phyloP scores from a whole-genome alignment of 1,140 invertebrate species.

The Aphidius ervi region DNA sequence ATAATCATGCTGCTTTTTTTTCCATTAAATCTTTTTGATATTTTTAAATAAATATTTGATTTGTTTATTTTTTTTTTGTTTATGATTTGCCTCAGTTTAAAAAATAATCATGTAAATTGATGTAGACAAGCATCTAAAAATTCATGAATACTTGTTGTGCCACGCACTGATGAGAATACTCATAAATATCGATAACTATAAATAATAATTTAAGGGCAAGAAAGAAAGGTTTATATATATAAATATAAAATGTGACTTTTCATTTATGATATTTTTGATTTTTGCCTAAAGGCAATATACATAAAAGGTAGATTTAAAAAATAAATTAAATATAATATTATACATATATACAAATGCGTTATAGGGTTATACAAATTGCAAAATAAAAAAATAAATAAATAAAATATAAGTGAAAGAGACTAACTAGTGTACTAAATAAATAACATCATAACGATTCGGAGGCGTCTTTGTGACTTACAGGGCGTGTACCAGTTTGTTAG shows the following conservation, averaged over 20 bases:
- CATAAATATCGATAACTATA: slow-evolving; percentile 36
- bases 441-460: slow-evolving; percentile 25
- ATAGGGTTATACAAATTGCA: slow-evolving; percentile 5
- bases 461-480: slow-evolving; percentile 25
- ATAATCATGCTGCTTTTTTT: too few relatives aligned
- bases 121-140: slow-evolving; percentile 13
- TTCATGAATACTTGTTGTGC: neutral
- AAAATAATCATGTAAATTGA: slow-evolving; percentile 6
- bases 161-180: slow-evolving; percentile 16
- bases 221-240: neutral
- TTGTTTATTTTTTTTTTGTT: neutral
- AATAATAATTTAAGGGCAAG: slow-evolving; percentile 40
- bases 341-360: slow-evolving; percentile 7
- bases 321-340: slow-evolving; percentile 17
- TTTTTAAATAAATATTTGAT: slow-evolving; percentile 1
- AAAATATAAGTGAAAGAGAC: slow-evolving; percentile 18
- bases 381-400: neutral
- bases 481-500: slow-evolving; percentile 26
- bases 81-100: neutral
- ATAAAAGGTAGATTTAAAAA: too few relatives aligned
- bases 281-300: too few relatives aligned
- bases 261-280: too few relatives aligned
- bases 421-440: slow-evolving; percentile 28
- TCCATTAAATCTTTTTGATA: neutral
- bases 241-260: too few relatives aligned